Evolutionary conservation across 2,797 vertebrate species (phyloP).

Genomic region (Tiaroga cobitis): DNA sequence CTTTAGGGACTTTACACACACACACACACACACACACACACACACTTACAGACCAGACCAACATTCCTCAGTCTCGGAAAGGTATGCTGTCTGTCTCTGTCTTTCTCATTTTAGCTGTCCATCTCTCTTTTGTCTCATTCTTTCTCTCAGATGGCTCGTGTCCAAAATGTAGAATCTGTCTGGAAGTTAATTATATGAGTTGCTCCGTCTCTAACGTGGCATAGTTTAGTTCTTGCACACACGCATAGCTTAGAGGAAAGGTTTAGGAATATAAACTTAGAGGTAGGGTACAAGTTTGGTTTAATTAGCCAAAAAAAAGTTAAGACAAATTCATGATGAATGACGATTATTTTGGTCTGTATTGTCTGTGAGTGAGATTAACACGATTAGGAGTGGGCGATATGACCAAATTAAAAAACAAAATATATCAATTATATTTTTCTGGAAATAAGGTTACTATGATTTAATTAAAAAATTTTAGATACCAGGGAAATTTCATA

Average conservation of each 20-base stretch:
- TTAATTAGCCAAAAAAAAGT: not conserved
- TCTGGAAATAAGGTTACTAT: not conserved
- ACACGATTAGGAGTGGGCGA: not conserved
- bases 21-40: slow-evolving; percentile 2
- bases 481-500: not conserved
- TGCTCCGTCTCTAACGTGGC: not conserved
- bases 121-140: slow-evolving; percentile 6
- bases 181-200: slow-evolving; percentile 3
- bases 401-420: not conserved
- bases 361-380: not conserved
- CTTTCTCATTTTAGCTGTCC: not conserved
- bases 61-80: slow-evolving; percentile 40
- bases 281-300: too few relatives aligned
- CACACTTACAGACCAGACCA: slow-evolving; percentile 41
- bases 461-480: not conserved
- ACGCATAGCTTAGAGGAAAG: not conserved
- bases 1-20: slow-evolving; percentile 32
- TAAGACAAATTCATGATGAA: not conserved
- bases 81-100: slow-evolving; percentile 16
- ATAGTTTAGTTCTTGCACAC: slow-evolving; percentile 4
- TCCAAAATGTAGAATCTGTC: not conserved
- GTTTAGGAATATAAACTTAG: not conserved
- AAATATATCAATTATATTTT: not conserved
- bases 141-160: not conserved
- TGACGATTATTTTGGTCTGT: not conserved